phyloP scores from a whole-genome alignment of 2,113 vertebrate genomes.

The Sceloporus tristichus region DNA sequence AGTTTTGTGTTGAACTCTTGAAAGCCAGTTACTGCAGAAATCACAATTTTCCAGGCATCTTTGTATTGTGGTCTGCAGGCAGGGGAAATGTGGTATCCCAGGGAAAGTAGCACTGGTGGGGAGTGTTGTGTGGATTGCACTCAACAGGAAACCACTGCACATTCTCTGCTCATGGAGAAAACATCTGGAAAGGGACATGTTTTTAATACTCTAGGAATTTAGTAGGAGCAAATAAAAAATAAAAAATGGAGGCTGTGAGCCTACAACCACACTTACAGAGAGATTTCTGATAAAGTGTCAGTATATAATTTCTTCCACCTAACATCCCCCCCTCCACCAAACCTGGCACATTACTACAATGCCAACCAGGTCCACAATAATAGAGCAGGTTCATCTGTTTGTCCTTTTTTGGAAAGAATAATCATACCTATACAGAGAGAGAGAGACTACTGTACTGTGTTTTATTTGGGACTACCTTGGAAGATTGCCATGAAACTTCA shows the following conservation, averaged over 20 bases:
- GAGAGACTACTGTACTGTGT: not conserved
- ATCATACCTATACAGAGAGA: not conserved
- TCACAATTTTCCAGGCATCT: not conserved
- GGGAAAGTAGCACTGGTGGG: not conserved
- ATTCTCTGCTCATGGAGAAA: not conserved
- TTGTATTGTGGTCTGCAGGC: not conserved
- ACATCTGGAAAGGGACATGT: not conserved
- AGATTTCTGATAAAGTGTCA: not conserved
- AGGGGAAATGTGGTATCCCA: not conserved
- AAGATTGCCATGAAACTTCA: not conserved
- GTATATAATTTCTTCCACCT: not conserved
- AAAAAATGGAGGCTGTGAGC: not conserved
- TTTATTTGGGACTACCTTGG: not conserved
- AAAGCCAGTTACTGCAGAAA: not conserved
- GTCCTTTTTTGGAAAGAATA: not conserved
- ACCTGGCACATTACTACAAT: not conserved
- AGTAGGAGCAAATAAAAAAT: not conserved
- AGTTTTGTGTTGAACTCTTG: not conserved
- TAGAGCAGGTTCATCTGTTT: not conserved
- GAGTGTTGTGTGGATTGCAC: not conserved
- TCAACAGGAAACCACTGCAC: not conserved
- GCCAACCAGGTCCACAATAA: not conserved
- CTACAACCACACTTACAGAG: not conserved
- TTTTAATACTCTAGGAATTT: not conserved
- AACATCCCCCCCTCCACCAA: not conserved